Base-by-base conservation (phyloP, 2,888 invertebrate species). In the Cosmia pyralina region DNA sequence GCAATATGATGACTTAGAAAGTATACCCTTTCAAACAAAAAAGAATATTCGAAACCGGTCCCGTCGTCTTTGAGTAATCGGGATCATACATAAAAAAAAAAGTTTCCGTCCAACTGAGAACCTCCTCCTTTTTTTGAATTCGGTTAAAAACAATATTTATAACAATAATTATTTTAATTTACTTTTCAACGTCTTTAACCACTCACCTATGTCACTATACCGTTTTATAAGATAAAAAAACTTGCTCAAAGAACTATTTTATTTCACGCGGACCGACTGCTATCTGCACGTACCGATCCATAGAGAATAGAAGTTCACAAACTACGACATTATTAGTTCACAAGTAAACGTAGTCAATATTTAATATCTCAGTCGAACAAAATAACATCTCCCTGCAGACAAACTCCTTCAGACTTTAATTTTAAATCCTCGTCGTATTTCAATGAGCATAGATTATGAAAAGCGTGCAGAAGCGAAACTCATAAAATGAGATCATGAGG, bases 391-490 rank as follows among this genome's bases (percentile, higher is more conserved):
- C 77, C 53, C 70, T 22, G 65, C 46, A 77, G 71, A 70, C 60
- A 62, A 73, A 74, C 72, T 83, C 70, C 71, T 82, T 77, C 66
- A 80, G 77, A 69, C 80, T 82, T 82, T 72, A 77, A 82, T 82
- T 82, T 82, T 71, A 76, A 82, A 76, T 79, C 69, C 69, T 57
- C 55, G 50, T 52, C 55, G 68, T 72, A 72, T 79, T 82, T 80
- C 77, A 77, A 79, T 65, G 53, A 41, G 0, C 75, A 69, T n/a
- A 50, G 75, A 75, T 0, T 60, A 34, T n/a, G 0, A 17, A 69
- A 15, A n/a, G 10, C 0, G 13, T 44, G 6, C 4, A 75, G 75
- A 60, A 10, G 28, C 4, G 68, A 58, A 38, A 22, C 10, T 53
- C 15, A 1, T 38, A 28, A 28, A n/a, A 28, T 28, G 28, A 28